These are phyloP conservation scores for Drosophila quadrilineata DNA, from an alignment of 1,140 invertebrate genomes.

Conservation along the genomic window DNA sequence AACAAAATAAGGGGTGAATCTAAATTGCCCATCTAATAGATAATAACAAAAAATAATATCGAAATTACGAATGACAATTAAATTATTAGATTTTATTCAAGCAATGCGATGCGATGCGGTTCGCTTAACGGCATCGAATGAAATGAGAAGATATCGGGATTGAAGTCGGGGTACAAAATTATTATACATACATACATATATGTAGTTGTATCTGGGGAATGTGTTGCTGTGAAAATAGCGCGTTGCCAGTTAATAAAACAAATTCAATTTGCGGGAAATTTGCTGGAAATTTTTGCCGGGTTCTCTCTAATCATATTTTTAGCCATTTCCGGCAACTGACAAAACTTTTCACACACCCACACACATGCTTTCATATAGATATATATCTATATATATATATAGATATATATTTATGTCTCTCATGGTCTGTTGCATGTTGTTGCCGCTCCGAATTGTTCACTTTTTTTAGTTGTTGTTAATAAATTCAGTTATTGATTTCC, in stretches of 20 bases:
- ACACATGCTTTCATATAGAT: neutral
- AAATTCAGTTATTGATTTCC: constrained; percentile 67
- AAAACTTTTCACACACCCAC: constrained; percentile 64
- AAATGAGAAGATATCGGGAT: no score
- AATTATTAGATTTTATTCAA: constrained; percentile 29
- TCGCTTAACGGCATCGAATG: no score
- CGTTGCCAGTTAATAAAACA: constrained; percentile 44
- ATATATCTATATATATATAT: constrained; percentile 22
- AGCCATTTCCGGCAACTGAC: constrained; percentile 53
- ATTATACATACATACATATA: no score
- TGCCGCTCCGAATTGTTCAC: constrained; percentile 42
- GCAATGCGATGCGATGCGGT: neutral
- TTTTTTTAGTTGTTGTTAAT: no score
- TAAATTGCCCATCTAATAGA: neutral
- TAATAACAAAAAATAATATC: constrained; percentile 9
- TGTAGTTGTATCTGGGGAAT: no score
- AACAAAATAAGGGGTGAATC: constrained; percentile 3
- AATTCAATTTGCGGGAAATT: constrained; percentile 38
- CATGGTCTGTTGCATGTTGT: no score
- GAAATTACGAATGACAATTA: constrained; percentile 39
- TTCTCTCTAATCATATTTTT: constrained; percentile 23
- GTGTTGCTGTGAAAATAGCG: constrained; percentile 13
- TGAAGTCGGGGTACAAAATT: no score
- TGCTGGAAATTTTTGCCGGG: constrained; percentile 38
- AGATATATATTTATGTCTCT: no score